Conservation (phyloP, 2,113 vertebrate genomes). For the Myotis brandtii region DNA sequence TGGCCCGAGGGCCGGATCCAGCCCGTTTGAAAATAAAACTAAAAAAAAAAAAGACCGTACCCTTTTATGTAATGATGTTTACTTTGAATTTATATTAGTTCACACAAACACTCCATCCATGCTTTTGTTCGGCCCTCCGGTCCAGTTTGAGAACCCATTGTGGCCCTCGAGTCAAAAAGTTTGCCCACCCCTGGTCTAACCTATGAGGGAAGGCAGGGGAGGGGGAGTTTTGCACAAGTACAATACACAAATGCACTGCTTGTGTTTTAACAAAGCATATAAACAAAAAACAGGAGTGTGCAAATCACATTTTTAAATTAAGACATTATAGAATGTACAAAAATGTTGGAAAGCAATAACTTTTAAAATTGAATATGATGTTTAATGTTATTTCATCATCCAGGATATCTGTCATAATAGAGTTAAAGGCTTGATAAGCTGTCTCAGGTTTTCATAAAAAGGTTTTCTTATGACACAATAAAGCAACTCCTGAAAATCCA, state of each 20-base stretch:
- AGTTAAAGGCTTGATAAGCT: not conserved
- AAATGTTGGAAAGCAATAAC: not conserved
- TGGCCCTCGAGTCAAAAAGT: too few species aligned
- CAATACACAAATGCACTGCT: not conserved
- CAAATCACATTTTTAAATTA: slow-evolving; percentile 36
- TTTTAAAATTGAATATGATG: not conserved
- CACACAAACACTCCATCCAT: too few species aligned
- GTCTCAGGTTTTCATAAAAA: not conserved
- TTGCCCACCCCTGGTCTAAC: too few species aligned
- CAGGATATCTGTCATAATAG: not conserved
- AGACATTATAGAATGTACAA: not conserved
- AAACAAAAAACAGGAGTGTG: not conserved
- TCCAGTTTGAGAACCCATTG: too few species aligned
- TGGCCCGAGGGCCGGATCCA: too few species aligned
- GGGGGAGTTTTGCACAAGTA: not conserved
- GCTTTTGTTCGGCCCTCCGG: too few species aligned
- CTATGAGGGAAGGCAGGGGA: too few species aligned
- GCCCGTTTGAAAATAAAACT: too few species aligned
- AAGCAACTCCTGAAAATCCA: not conserved
- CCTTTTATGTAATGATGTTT: too few species aligned
- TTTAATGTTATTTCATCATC: slow-evolving; percentile 27
- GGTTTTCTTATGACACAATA: not conserved
- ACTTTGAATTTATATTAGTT: too few species aligned
- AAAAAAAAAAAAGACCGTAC: too few species aligned
- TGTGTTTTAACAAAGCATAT: not conserved